These are phyloP conservation scores for Eurystomus gularis DNA, from an alignment of 2,113 vertebrate species.

Conservation along the genomic window DNA sequence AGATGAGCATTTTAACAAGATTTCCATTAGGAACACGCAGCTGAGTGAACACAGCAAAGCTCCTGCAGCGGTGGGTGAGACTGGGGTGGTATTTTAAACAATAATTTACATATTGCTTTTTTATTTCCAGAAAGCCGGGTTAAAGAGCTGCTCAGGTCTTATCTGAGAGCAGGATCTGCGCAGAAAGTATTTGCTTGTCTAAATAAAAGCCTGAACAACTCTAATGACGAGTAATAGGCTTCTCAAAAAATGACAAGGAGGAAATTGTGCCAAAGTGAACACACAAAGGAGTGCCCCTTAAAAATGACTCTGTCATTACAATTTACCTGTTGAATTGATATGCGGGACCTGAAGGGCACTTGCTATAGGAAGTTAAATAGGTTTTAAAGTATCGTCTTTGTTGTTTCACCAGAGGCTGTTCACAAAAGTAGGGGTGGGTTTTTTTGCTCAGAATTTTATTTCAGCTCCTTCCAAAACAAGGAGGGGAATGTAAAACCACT, in stretches of 20 bases:
- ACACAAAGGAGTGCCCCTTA: slow-evolving; percentile 72
- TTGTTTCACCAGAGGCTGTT: slow-evolving; percentile 51
- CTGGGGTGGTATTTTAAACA: neutral
- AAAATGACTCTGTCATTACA: slow-evolving; percentile 69
- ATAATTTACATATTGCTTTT: neutral
- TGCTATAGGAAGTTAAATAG: neutral
- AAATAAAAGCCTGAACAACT: neutral
- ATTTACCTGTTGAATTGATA: slow-evolving; percentile 66
- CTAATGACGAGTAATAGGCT: neutral
- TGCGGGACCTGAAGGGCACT: slow-evolving; percentile 39
- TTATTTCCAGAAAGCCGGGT: neutral
- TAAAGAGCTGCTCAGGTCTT: neutral
- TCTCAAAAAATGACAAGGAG: slow-evolving; percentile 53
- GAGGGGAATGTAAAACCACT: neutral
- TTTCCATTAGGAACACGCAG: neutral
- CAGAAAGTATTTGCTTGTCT: neutral
- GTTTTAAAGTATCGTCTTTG: neutral
- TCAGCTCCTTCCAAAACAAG: neutral
- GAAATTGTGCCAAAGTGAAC: slow-evolving; percentile 68
- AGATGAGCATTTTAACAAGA: slow-evolving; percentile 17
- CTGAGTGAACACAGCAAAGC: neutral
- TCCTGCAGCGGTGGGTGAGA: neutral
- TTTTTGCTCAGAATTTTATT: slow-evolving; percentile 14
- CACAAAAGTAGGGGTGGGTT: slow-evolving; percentile 5
- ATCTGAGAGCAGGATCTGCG: neutral